Conservation (phyloP, 2,797 vertebrate genomes). For the Paratrypauchen microcephalus region DNA sequence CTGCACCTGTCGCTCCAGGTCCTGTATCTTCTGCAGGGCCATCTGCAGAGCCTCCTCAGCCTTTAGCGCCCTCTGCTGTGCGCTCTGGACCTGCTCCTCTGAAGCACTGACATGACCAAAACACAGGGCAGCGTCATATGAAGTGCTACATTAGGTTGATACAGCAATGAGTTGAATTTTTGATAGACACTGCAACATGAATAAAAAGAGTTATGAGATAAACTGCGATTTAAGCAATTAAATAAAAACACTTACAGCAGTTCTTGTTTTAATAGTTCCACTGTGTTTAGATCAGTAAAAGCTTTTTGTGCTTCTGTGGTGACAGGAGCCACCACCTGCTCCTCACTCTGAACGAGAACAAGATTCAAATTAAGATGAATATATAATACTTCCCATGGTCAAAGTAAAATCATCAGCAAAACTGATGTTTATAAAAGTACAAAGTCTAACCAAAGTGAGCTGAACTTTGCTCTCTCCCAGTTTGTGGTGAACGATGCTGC, state of each 20-base stretch:
- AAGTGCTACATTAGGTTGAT: too few species aligned
- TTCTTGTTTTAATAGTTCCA: slow-evolving; percentile 77
- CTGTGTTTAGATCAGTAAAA: slow-evolving; percentile 69
- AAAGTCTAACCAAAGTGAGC: slow-evolving; percentile 57
- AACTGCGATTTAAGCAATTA: not conserved
- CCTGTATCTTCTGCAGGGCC: slow-evolving; percentile 79
- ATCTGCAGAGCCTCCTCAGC: slow-evolving; percentile 81
- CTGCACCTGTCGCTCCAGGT: slow-evolving; percentile 75
- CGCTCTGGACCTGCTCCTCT: slow-evolving; percentile 69
- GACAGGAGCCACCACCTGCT: slow-evolving; percentile 58
- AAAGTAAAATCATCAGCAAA: too few species aligned
- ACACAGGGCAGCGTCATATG: too few species aligned
- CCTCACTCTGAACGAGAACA: slow-evolving; percentile 42
- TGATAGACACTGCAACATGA: too few species aligned
- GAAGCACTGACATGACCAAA: slow-evolving; percentile 33
- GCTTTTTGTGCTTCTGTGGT: slow-evolving; percentile 70
- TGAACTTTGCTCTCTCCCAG: slow-evolving; percentile 54
- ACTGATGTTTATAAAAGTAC: too few species aligned
- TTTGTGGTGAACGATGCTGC: slow-evolving; percentile 71
- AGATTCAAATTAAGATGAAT: too few species aligned
- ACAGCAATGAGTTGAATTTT: too few species aligned
- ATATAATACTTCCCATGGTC: too few species aligned
- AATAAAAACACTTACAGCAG: slow-evolving; percentile 78
- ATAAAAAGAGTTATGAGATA: too few species aligned
- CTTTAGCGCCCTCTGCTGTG: slow-evolving; percentile 77